These are phyloP conservation scores for Drosophila tripunctata DNA, from an alignment of 2,888 invertebrate species.

Conservation along the genomic window DNA sequence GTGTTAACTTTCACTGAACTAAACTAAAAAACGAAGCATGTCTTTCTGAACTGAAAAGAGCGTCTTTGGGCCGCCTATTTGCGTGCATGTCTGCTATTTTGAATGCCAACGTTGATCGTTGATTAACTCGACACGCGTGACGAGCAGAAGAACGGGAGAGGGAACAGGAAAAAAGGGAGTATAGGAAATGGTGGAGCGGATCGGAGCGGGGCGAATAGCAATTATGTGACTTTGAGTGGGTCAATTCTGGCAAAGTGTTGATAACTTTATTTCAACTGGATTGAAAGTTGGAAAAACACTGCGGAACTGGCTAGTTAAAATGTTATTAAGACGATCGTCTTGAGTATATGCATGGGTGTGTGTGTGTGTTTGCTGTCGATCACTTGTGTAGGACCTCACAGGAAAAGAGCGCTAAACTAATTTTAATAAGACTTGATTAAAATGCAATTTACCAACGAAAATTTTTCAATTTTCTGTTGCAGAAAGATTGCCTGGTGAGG, in stretches of 20 bases:
- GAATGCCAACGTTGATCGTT: conserved; percentile 52
- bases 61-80: conserved; percentile 47
- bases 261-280: conserved; percentile 64
- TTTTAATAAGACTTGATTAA: conserved; percentile 80
- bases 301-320: conserved; percentile 62
- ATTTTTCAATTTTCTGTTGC: conserved; percentile 45
- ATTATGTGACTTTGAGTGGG: conserved; percentile 23
- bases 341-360: too few species aligned
- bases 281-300: not conserved
- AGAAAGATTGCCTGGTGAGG: not conserved
- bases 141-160: conserved; percentile 1
- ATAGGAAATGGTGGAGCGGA: not conserved
- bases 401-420: conserved; percentile 67
- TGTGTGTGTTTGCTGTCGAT: too few species aligned
- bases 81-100: conserved; percentile 68
- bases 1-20: conserved; percentile 57
- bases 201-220: not conserved
- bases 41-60: not conserved
- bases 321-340: conserved; percentile 39
- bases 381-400: conserved; percentile 55
- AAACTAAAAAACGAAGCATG: conserved; percentile 6
- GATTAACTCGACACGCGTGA: conserved; percentile 68
- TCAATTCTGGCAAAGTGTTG: conserved; percentile 62
- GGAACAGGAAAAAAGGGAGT: not conserved
- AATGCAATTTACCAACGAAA: conserved; percentile 70